Percentiles rank a stretch among this genome's conserved stretches.
These are phyloP conservation scores for Drosophila conformis DNA, from an alignment of 2,888 invertebrate species.

Conservation along the genomic window DNA sequence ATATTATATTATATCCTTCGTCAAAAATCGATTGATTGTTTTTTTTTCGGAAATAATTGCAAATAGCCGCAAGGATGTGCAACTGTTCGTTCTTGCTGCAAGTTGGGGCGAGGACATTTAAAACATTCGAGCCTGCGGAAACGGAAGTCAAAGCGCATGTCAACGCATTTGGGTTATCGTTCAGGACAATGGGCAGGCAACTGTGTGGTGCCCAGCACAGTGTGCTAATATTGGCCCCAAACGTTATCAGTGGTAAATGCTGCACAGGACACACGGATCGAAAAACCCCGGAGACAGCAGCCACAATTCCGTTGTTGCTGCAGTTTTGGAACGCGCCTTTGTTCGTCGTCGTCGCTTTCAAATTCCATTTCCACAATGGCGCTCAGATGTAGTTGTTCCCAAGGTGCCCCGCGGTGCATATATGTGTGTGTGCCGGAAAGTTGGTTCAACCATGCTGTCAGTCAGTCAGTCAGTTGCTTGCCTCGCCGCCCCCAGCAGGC, in stretches of 20 bases:
- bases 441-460: constrained; percentile 56
- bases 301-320: constrained; percentile 27
- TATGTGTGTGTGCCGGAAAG: constrained; percentile 45
- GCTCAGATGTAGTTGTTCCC: constrained; percentile 43
- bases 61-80: neutral
- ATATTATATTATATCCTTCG: neutral
- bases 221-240: constrained; percentile 47
- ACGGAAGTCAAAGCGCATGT: constrained; percentile 56
- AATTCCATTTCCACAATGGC: constrained; percentile 56
- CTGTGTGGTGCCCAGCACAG: constrained; percentile 27
- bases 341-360: constrained; percentile 14
- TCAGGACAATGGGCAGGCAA: constrained; percentile 50
- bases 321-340: constrained; percentile 25
- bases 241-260: constrained; percentile 47
- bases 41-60: neutral
- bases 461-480: constrained; percentile 2
- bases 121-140: constrained; percentile 37
- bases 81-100: neutral
- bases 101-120: neutral
- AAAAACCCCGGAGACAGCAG: constrained; percentile 8
- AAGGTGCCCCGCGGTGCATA: constrained; percentile 11
- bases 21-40: neutral
- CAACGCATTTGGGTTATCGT: constrained; percentile 62
- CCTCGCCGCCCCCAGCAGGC: neutral
- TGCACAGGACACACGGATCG: constrained; percentile 12